These are phyloP conservation scores for Clarias laeviceps DNA, from an alignment of 2,797 vertebrate genomes.

Conservation along the genomic window DNA sequence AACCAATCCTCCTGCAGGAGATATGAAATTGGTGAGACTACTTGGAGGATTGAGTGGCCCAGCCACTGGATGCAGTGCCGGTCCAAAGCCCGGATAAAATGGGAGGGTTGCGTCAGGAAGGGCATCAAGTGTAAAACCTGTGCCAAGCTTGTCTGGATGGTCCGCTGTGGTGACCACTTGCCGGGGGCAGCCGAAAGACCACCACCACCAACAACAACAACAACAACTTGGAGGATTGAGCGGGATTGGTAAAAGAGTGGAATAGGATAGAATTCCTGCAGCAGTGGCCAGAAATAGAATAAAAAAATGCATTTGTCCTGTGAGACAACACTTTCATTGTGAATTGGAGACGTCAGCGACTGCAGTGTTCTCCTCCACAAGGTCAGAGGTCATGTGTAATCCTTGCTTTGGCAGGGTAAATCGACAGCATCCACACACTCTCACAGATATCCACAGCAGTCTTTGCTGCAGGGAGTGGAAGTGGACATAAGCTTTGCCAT, in stretches of 20 bases:
- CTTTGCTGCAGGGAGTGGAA: conserved; percentile 25
- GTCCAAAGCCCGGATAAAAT: too few species aligned
- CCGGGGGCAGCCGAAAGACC: too few species aligned
- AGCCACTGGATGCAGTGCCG: too few species aligned
- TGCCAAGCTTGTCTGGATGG: too few species aligned
- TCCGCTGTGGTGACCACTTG: too few species aligned
- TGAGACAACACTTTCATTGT: neutral
- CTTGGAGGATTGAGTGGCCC: neutral
- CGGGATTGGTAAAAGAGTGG: neutral
- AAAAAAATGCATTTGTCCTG: neutral
- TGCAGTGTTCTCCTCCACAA: neutral
- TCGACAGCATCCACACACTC: neutral
- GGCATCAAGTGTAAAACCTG: too few species aligned
- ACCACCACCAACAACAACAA: too few species aligned
- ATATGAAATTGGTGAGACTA: too few species aligned
- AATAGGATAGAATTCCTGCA: neutral
- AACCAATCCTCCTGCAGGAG: neutral
- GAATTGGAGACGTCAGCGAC: neutral
- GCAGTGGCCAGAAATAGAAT: neutral
- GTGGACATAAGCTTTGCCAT: conserved; percentile 14
- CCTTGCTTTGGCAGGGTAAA: neutral
- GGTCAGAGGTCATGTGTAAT: conserved; percentile 30
- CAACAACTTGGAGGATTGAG: neutral
- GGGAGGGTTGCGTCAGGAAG: too few species aligned
- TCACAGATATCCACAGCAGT: conserved; percentile 2